Evolutionary conservation across 2,113 vertebrate genomes (phyloP).

Genomic region (Dromaius novaehollandiae): DNA sequence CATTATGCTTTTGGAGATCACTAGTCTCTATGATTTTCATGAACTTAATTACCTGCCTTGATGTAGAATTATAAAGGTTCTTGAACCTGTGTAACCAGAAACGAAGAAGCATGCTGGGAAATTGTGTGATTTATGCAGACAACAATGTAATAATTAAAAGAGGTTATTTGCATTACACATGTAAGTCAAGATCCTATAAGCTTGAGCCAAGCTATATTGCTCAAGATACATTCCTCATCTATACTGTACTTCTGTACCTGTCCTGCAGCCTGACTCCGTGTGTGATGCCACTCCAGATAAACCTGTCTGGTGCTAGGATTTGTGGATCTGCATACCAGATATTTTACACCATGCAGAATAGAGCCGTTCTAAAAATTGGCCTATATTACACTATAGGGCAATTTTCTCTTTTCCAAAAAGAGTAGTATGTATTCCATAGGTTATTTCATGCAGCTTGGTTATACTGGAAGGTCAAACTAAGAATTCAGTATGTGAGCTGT

Average conservation of each 20-base stretch:
- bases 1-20: not conserved
- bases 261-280: not conserved
- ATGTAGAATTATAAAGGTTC: not conserved
- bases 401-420: not conserved
- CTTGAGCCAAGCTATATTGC: not conserved
- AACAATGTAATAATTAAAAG: not conserved
- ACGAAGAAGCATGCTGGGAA: not conserved
- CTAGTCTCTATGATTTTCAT: not conserved
- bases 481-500: rapidly evolving
- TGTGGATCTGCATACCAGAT: not conserved
- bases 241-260: not conserved
- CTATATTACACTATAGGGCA: too few species aligned
- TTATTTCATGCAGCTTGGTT: not conserved
- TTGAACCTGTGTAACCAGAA: not conserved
- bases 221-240: not conserved
- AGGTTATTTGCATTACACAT: not conserved
- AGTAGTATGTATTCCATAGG: not conserved
- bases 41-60: not conserved
- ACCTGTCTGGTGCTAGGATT: not conserved
- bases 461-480: not conserved
- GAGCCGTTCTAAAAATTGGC: not conserved
- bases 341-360: not conserved
- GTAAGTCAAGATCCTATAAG: not conserved
- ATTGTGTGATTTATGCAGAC: not conserved
- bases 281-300: not conserved